These are phyloP conservation scores for Pseudochaenichthys georgianus DNA, from an alignment of 2,797 vertebrate species.

Conservation along the genomic window DNA sequence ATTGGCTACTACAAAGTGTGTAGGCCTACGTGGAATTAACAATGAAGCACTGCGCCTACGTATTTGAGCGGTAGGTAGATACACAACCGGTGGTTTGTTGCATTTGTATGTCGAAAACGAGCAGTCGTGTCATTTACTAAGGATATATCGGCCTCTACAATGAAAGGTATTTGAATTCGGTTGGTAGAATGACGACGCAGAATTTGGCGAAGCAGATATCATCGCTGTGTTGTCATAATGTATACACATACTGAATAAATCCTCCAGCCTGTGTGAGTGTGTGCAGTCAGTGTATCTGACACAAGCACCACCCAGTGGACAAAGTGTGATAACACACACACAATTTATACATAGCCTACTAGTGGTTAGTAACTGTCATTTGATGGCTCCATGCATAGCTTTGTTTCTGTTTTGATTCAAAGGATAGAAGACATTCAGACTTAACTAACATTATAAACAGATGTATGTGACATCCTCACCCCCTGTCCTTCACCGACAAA, in stretches of 20 bases:
- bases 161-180: not conserved
- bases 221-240: conserved; percentile 30
- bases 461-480: no score
- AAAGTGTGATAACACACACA: not conserved
- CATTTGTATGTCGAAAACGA: not conserved
- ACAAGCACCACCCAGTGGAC: conserved; percentile 66
- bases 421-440: no score
- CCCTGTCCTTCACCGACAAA: no score
- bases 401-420: no score
- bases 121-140: not conserved
- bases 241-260: not conserved
- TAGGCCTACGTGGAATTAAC: conserved; percentile 45
- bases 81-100: not conserved
- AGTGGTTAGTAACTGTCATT: no score
- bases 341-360: no score
- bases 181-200: conserved; percentile 52
- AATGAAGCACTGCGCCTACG: conserved; percentile 17
- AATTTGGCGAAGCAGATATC: conserved; percentile 28
- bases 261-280: not conserved
- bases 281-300: conserved; percentile 11
- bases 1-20: conserved; percentile 63
- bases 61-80: not conserved
- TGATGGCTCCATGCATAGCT: no score
- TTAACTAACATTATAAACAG: no score
- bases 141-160: no score